Evolutionary conservation across 2,888 invertebrate species (phyloP).

Genomic region (Nymphalis polychloros): DNA sequence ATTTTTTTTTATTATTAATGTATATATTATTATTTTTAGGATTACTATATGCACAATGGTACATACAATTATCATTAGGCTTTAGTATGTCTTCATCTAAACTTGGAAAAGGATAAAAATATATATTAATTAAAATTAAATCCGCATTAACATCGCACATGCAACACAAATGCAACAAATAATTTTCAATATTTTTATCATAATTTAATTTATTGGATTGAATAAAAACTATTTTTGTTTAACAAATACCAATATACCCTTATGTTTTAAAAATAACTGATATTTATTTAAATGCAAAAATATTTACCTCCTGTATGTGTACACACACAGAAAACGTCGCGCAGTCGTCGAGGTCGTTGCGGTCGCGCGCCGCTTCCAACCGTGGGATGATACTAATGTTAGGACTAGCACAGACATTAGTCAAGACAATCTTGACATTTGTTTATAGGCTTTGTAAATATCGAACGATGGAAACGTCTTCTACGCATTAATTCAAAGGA

Average conservation of each 20-base stretch:
- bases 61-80: no score
- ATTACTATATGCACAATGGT: no score
- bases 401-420: slow-evolving; percentile 30
- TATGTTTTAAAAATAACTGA: no score
- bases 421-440: slow-evolving; percentile 31
- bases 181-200: no score
- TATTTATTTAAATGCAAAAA: not conserved
- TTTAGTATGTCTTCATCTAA: no score
- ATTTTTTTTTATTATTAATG: not conserved
- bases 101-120: no score
- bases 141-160: no score
- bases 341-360: slow-evolving; percentile 60
- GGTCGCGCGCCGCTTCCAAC: slow-evolving; percentile 57
- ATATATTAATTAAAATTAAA: no score
- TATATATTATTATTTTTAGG: not conserved
- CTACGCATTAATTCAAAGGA: slow-evolving; percentile 19
- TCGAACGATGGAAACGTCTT: slow-evolving; percentile 26
- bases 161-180: no score
- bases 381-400: slow-evolving; percentile 51
- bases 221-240: no score
- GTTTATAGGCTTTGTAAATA: slow-evolving; percentile 26
- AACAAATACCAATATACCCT: not conserved
- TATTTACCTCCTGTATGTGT: slow-evolving; percentile 21
- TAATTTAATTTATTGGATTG: no score
- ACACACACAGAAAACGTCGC: slow-evolving; percentile 37